Conservation (phyloP, 2,888 invertebrate species). For the Rhynchonema sp. region DNA sequence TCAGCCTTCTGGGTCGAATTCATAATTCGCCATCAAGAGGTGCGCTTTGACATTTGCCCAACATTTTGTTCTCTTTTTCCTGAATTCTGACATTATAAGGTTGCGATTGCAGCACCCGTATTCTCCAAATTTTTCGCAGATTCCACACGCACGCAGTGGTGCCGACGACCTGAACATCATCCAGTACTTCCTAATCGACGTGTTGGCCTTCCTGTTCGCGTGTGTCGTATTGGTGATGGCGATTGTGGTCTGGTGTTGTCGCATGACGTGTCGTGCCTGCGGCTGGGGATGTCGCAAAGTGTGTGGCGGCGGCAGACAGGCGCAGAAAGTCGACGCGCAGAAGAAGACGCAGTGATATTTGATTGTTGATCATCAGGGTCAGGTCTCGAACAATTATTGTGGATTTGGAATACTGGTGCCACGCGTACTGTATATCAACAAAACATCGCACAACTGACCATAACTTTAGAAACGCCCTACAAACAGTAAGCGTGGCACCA, state of each 20-base stretch:
- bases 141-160: conserved; percentile 25
- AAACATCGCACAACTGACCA: no score
- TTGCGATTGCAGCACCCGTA: no score
- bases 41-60: no score
- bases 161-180: conserved; percentile 25
- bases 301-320: background rate
- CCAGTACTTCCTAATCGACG: conserved; percentile 28
- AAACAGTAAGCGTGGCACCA: no score
- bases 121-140: conserved; percentile 9
- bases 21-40: conserved; percentile 27
- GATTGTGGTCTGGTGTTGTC: conserved; percentile 9
- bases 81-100: background rate
- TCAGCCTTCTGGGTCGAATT: conserved; percentile 29
- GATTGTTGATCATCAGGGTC: background rate
- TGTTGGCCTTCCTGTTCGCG: conserved; percentile 20
- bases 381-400: background rate
- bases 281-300: background rate
- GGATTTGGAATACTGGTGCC: background rate
- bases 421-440: no score
- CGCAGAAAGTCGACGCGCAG: background rate
- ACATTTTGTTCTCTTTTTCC: no score
- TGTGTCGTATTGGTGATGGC: conserved; percentile 8
- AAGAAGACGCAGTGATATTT: background rate
- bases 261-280: conserved; percentile 2
- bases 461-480: no score